Percentiles rank a stretch among this genome's conserved stretches.
These are phyloP conservation scores for Chymomyza caudatula DNA, from an alignment of 2,888 invertebrate genomes.

Conservation along the genomic window DNA sequence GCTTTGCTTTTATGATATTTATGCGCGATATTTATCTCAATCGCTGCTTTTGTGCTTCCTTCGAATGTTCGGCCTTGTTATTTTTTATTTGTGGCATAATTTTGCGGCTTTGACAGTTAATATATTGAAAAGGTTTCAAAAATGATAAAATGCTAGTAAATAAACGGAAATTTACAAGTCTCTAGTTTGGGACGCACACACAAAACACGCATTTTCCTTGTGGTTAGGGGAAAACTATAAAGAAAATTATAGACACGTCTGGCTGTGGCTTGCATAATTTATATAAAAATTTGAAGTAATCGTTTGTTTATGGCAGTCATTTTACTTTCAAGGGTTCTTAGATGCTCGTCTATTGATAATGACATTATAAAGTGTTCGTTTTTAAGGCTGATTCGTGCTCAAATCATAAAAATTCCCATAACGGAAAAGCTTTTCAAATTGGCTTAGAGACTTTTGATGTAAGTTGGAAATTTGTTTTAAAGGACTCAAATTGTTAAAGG, in stretches of 20 bases:
- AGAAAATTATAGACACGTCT: background rate
- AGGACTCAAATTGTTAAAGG: background rate
- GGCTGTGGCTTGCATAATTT: slow-evolving; percentile 1
- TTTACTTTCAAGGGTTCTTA: background rate
- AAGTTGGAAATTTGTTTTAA: background rate
- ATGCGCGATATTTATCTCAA: slow-evolving; percentile 65
- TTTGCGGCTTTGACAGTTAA: slow-evolving; percentile 54
- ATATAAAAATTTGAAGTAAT: slow-evolving; percentile 33
- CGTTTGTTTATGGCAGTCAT: slow-evolving; percentile 41
- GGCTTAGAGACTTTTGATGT: slow-evolving; percentile 16
- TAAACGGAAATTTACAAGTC: slow-evolving; percentile 48
- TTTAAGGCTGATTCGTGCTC: slow-evolving; percentile 20
- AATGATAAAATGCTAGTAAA: slow-evolving; percentile 43
- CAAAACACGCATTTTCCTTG: slow-evolving; percentile 7
- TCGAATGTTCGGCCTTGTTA: background rate
- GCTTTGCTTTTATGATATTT: slow-evolving; percentile 63
- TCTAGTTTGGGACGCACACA: background rate
- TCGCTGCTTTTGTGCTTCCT: slow-evolving; percentile 33
- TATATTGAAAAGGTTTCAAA: slow-evolving; percentile 59
- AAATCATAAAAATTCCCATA: background rate
- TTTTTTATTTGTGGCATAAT: slow-evolving; percentile 41
- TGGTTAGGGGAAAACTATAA: slow-evolving; percentile 1
- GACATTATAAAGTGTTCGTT: slow-evolving; percentile 4
- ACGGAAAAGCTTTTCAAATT: slow-evolving; percentile 7
- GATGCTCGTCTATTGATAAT: slow-evolving; percentile 1